These are phyloP conservation scores for Neostethus bicornis DNA, from an alignment of 2,797 vertebrate species.

Conservation along the genomic window DNA sequence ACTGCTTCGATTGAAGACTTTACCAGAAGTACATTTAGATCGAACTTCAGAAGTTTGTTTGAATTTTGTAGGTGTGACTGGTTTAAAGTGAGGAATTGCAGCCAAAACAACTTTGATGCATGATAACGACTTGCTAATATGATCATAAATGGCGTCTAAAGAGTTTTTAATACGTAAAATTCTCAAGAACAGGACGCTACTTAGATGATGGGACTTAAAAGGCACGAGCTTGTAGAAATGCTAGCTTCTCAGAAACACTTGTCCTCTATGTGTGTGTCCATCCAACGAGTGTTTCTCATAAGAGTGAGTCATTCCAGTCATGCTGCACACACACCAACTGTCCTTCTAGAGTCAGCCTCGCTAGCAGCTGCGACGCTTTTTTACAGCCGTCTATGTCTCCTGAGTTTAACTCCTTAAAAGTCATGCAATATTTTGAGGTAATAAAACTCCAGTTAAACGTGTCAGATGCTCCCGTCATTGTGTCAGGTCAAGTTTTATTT, in stretches of 20 bases:
- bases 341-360: slow-evolving; percentile 15
- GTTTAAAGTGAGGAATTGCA: slow-evolving; percentile 17
- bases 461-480: too few relatives aligned
- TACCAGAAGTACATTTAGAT: too few relatives aligned
- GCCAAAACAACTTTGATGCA: background rate
- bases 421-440: background rate
- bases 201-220: slow-evolving; percentile 17
- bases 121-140: background rate
- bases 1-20: too few relatives aligned
- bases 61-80: too few relatives aligned
- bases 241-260: slow-evolving; percentile 53
- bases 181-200: background rate
- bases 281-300: slow-evolving; percentile 44
- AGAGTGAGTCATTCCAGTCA: slow-evolving; percentile 55
- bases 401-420: background rate
- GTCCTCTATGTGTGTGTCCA: slow-evolving; percentile 35
- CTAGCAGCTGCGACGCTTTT: slow-evolving; percentile 20
- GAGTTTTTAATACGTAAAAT: slow-evolving; percentile 11
- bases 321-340: slow-evolving; percentile 40
- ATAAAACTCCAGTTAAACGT: background rate
- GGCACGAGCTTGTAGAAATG: slow-evolving; percentile 48
- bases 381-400: background rate
- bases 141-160: slow-evolving; percentile 13
- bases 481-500: background rate
- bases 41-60: too few relatives aligned